Conservation (phyloP, 2,113 vertebrate species). For the Alexandromys fortis region DNA sequence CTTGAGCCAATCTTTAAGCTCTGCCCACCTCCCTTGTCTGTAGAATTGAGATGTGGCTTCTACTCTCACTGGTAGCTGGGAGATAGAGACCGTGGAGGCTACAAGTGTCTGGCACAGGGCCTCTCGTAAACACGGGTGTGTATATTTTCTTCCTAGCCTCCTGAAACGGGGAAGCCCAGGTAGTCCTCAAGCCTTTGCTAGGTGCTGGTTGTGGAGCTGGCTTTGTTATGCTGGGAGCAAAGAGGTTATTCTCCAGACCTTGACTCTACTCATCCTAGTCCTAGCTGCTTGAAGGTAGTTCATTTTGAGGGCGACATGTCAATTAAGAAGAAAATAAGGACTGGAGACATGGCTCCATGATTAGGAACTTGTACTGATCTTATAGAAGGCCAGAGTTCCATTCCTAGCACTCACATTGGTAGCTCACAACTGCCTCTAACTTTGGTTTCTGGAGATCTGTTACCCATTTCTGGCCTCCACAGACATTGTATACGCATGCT, state of each 20-base stretch:
- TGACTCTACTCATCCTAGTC: not conserved
- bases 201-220: not conserved
- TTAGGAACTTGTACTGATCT: not conserved
- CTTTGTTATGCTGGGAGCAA: not conserved
- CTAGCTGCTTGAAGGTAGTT: constrained; percentile 41
- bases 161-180: not conserved
- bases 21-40: not conserved
- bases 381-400: not conserved
- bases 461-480: not conserved
- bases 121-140: not conserved
- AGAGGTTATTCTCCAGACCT: not conserved
- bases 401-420: not conserved
- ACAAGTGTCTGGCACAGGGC: no score
- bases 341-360: not conserved
- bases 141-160: not conserved
- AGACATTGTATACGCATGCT: not conserved
- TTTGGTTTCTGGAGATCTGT: not conserved
- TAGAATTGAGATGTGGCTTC: not conserved
- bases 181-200: not conserved
- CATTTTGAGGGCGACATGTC: not conserved
- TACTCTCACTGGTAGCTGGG: not conserved
- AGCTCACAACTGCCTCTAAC: not conserved
- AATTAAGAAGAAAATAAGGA: not conserved
- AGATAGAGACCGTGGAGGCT: not conserved
- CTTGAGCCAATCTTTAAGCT: not conserved